Evolutionary conservation across 2,888 invertebrate genomes (phyloP), one percentile per base, ranked within the genome.

Genomic region (Tridacna gigas): DNA sequence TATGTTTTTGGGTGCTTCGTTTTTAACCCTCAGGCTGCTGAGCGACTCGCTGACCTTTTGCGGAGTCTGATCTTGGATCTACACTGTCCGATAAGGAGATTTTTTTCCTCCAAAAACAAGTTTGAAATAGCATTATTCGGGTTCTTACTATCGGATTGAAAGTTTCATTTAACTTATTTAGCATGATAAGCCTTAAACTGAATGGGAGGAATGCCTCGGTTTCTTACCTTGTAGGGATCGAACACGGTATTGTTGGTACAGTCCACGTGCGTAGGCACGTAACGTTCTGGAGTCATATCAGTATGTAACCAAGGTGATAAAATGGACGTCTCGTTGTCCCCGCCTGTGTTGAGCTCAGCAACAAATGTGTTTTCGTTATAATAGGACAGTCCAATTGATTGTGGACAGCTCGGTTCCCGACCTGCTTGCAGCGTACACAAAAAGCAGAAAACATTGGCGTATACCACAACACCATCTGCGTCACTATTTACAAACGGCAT

Each of bases 401-500:
- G 48, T 18, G 77, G 77, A 66, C 77, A 77, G 3, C 9, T 20
- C 18, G 51, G 47, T 66, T 25, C 28, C 22, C 13, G 60, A 48
- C 5, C 51, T 25, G 71, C 12, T 12, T 48, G 45, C 7, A 71
- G 0, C 9, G 71, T 26, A 25, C 86, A 86, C 12, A 82, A 13
- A 56, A 77, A 84, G 56, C 86, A 86, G 61, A 84, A 86, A 18
- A 77, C 75, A 56, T 86, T 86, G 15, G 74, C 77, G 47, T 86
- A 86, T 4, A 79, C 71, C 51, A 25, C 26, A 9, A 47, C 20
- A 9, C 71, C 51, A 25, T 71, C 47, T 47, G 45, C 47, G 45
- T 48, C 51, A n/a, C 71, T 71, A 25, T 71, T 51, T 7, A 71
- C 71, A 51, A 78, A 86, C 15, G 86, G 86, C 60, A 80, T 69